phyloP scores from a whole-genome alignment of 2,888 invertebrate genomes.

The Polydrusus tereticollis region DNA sequence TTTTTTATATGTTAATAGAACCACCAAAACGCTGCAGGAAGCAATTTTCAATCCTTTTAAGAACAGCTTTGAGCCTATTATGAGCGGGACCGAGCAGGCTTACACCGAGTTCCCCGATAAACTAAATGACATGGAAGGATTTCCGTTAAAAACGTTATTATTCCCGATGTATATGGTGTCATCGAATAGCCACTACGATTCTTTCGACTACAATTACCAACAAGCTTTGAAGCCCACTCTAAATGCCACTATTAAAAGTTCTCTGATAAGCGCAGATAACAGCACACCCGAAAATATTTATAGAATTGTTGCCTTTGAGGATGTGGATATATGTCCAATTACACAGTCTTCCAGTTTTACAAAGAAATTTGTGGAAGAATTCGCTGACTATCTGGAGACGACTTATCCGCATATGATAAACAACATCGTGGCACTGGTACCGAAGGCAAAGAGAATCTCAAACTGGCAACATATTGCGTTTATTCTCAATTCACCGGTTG shows the following conservation, averaged over 20 bases:
- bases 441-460: background rate
- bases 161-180: background rate
- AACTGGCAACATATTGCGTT: background rate
- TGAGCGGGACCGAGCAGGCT: background rate
- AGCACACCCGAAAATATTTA: background rate
- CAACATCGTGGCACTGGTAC: slow-evolving; percentile 18
- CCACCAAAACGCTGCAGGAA: background rate
- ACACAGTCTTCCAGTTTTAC: background rate
- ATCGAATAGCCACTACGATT: background rate
- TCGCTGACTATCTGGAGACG: background rate
- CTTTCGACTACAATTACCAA: background rate
- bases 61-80: background rate
- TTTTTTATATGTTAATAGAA: slow-evolving; percentile 4
- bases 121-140: slow-evolving; percentile 26
- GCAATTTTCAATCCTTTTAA: slow-evolving; percentile 23
- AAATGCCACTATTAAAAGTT: background rate
- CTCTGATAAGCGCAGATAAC: background rate
- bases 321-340: background rate
- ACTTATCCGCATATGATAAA: slow-evolving; percentile 5
- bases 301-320: background rate
- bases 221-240: background rate
- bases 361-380: background rate
- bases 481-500: background rate
- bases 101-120: slow-evolving; percentile 29
- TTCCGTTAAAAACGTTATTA: background rate